These are phyloP conservation scores for Gymnocephalus cernua DNA, from an alignment of 2,113 vertebrate genomes.

Conservation along the genomic window DNA sequence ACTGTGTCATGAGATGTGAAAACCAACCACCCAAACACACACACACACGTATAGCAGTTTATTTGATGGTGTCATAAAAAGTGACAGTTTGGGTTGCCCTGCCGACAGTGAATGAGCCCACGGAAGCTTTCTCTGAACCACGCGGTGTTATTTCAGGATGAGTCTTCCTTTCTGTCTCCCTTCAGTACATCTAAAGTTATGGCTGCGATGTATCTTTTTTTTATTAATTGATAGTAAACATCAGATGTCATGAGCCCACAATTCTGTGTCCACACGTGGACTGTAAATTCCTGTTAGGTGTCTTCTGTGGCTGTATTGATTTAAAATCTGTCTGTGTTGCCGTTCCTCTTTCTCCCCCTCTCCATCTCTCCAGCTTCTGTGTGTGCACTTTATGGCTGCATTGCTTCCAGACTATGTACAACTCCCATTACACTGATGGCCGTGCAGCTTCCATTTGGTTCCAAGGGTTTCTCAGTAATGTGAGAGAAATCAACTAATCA, in stretches of 20 bases:
- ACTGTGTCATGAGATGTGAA: constrained; percentile 6
- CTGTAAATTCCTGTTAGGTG: constrained; percentile 54
- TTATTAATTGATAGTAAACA: constrained; percentile 67
- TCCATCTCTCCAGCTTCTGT: constrained; percentile 6
- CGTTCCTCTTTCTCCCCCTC: constrained; percentile 4
- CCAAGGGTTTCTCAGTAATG: constrained; percentile 36
- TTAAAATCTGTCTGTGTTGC: constrained; percentile 46
- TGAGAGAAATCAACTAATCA: constrained; percentile 22
- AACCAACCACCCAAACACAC: not conserved
- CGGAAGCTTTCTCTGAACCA: constrained; percentile 36
- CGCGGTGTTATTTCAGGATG: constrained; percentile 46
- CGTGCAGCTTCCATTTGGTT: constrained; percentile 15
- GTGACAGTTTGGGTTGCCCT: constrained; percentile 55
- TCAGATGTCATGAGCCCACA: constrained; percentile 58
- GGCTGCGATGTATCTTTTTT: constrained; percentile 18
- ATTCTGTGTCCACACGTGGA: constrained; percentile 24
- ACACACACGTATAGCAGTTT: not conserved
- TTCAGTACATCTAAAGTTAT: constrained; percentile 47
- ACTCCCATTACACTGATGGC: constrained; percentile 36
- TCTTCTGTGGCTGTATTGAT: constrained; percentile 56
- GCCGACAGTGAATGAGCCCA: constrained; percentile 38
- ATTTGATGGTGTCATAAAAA: constrained; percentile 61
- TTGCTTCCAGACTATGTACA: constrained; percentile 32
- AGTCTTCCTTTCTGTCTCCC: constrained; percentile 18
- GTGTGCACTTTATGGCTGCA: constrained; percentile 41